A percentile compares a stretch with the other conserved stretches of the same genome.
These are phyloP conservation scores for Pseudonaja textilis DNA, from an alignment of 2,113 vertebrate species.

Conservation along the genomic window DNA sequence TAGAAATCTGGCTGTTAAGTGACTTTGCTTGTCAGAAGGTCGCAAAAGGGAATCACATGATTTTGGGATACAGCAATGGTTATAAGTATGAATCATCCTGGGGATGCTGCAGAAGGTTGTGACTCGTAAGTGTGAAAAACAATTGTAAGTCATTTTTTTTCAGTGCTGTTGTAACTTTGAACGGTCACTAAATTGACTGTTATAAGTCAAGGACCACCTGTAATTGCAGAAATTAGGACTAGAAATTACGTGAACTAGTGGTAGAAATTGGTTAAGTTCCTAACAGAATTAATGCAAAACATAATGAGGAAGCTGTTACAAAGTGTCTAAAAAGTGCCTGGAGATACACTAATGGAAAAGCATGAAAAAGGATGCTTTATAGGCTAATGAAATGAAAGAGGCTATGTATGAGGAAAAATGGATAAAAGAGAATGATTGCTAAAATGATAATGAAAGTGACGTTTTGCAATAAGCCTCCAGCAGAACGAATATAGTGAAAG, in stretches of 20 bases:
- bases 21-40: no score
- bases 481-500: background rate
- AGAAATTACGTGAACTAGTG: background rate
- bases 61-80: no score
- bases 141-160: no score
- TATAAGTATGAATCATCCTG: no score
- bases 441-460: background rate
- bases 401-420: background rate
- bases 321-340: background rate
- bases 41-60: no score
- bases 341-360: background rate
- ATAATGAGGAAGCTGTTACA: background rate
- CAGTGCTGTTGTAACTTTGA: no score
- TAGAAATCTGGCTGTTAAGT: no score
- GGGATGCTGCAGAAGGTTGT: no score
- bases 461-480: background rate
- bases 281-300: background rate
- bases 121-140: no score
- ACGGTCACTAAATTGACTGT: no score
- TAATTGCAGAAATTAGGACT: background rate
- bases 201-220: no score
- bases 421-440: background rate
- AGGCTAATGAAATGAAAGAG: background rate
- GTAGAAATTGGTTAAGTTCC: background rate
- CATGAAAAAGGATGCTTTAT: background rate